These are phyloP conservation scores for Lytechinus variegatus DNA, from an alignment of 35 echinoderm and acorn worm species.

Conservation along the genomic window DNA sequence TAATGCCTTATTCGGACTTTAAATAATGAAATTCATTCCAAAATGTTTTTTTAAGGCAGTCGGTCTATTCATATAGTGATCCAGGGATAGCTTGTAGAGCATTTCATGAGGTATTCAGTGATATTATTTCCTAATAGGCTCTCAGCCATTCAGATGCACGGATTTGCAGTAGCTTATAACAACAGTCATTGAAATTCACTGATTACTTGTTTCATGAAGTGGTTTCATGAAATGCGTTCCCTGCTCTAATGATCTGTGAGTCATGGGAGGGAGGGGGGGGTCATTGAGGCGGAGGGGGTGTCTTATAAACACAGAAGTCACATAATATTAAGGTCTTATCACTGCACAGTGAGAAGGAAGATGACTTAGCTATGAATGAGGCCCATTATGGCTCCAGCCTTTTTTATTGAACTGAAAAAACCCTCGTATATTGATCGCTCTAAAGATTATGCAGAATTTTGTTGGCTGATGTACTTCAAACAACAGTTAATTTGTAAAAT, in stretches of 20 bases:
- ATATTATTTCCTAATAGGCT: too few species aligned
- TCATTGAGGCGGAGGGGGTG: not conserved
- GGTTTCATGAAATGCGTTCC: too few species aligned
- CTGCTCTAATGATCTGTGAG: conserved; percentile 36
- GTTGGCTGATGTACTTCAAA: not conserved
- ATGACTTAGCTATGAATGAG: not conserved
- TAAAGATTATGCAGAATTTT: not conserved
- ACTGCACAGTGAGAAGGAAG: not conserved
- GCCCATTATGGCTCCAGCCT: not conserved
- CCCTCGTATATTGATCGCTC: not conserved
- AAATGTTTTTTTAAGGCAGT: too few species aligned
- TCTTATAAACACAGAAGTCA: conserved; percentile 35
- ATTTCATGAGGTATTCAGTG: too few species aligned
- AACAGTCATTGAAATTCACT: too few species aligned
- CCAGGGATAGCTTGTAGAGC: not conserved
- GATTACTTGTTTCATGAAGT: too few species aligned
- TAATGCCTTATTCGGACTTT: too few species aligned
- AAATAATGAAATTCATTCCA: too few species aligned
- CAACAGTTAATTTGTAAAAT: too few species aligned
- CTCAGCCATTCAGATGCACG: too few species aligned
- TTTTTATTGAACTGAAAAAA: not conserved
- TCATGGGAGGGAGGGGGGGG: conserved; percentile 29
- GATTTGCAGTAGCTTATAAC: too few species aligned
- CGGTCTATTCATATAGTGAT: not conserved
- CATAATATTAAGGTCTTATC: not conserved